phyloP scores from a whole-genome alignment of 2,888 invertebrate species.

The Lycia hirtaria region DNA sequence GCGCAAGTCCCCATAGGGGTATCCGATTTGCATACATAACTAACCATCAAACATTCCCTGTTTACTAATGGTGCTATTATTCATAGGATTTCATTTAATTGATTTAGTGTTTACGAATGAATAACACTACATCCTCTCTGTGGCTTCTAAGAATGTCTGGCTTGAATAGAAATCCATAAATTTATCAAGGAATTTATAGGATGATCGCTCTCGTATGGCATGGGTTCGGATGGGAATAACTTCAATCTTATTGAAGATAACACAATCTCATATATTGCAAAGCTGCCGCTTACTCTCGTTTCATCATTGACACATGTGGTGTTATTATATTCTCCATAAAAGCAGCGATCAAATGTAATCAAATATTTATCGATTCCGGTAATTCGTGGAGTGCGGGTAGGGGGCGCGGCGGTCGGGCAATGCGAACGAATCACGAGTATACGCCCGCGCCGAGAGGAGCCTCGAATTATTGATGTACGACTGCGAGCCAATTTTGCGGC shows the following conservation, averaged over 20 bases:
- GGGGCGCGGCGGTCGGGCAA: conserved; percentile 33
- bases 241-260: conserved; percentile 7
- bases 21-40: conserved; percentile 66
- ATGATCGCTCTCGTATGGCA: not conserved
- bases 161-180: not conserved
- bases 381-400: conserved; percentile 58
- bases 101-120: conserved; percentile 23
- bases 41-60: conserved; percentile 50
- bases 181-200: not conserved
- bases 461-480: conserved; percentile 60
- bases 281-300: conserved; percentile 27
- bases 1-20: conserved; percentile 52
- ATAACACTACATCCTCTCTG: conserved; percentile 1
- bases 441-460: conserved; percentile 51
- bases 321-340: conserved; percentile 47
- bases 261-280: conserved; percentile 16
- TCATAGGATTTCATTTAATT: conserved; percentile 40
- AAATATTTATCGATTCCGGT: conserved; percentile 64
- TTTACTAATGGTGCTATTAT: conserved; percentile 51
- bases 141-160: not conserved
- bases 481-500: conserved; percentile 38
- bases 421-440: conserved; percentile 41
- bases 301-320: conserved; percentile 46
- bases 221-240: conserved; percentile 9
- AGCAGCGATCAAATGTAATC: conserved; percentile 54